phyloP scores from a whole-genome alignment of 2,113 vertebrate genomes.

The Catharus bicknelli region DNA sequence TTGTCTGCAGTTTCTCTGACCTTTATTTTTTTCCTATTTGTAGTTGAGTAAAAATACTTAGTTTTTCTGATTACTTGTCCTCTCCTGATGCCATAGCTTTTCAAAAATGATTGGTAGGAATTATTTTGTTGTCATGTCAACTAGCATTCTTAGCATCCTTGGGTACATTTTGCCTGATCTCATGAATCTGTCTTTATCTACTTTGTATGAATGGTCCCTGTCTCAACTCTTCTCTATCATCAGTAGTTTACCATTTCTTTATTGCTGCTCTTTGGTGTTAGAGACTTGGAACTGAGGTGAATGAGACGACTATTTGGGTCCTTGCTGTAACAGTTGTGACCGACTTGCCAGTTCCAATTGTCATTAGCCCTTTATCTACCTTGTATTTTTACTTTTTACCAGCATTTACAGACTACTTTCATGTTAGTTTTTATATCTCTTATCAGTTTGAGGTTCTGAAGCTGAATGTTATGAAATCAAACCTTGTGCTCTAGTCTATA shows the following conservation, averaged over 20 bases:
- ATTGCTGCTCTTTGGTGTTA: neutral
- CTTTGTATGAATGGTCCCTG: neutral
- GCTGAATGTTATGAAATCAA: neutral
- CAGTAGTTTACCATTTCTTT: neutral
- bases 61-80: neutral
- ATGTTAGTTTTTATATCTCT: neutral
- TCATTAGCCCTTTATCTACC: neutral
- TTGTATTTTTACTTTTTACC: neutral
- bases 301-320: neutral
- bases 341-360: neutral
- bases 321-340: neutral
- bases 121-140: neutral
- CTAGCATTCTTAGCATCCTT: neutral
- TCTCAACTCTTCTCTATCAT: neutral
- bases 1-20: neutral
- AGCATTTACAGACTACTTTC: neutral
- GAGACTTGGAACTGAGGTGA: rapidly evolving
- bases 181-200: neutral
- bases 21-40: neutral
- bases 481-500: neutral
- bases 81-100: neutral
- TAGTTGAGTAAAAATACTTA: neutral
- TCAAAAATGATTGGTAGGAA: neutral
- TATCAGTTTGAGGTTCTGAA: neutral
- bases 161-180: neutral